Evolutionary conservation across 2,888 invertebrate species (phyloP), one percentile per base, ranked within the genome.

Genomic region (Odontomyia ornata): DNA sequence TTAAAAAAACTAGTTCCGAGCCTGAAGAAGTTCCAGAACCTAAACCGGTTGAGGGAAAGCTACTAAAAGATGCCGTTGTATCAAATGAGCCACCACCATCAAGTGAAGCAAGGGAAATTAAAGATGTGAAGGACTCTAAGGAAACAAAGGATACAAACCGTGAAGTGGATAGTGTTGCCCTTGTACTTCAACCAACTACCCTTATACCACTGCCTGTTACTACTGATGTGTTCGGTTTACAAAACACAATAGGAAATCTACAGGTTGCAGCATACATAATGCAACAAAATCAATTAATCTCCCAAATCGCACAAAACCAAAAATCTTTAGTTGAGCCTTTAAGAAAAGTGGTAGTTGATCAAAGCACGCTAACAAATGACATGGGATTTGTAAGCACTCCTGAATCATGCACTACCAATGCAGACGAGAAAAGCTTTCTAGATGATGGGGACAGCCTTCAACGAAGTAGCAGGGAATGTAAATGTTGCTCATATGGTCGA

Each of bases 151-250:
- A 57, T 9, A 11, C 79, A 0, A 11, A 18, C 4, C 43, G 36
- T 15, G 80, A 80, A 78, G 78, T 81, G 7, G 86, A 87, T 27
- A 85, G 84, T 73, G 81, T 88, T 76, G 84, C 87, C 21, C 79
- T 88, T 64, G 85, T 84, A 13, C 81, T 89, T 81, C 86, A 86
- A 60, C 86, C 86, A 9, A 84, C 86, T 1, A 86, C 86, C 0
- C 78, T 86, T 0, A 84, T 87, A 56, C 87, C 89, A 47, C 78
- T 85, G 78, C 86, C 86, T 0, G 84, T 86, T 2, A 85, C 86
- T 25, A 84, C 81, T 1, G 87, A 87, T 67, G 83, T 87, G 13
- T 84, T 86, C 75, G 86, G 86, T 0, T 80, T 86, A 0, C 85
- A 86, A 73, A 86, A 84, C 73, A 83, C 84, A 52, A 84, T 86